Evolutionary conservation across 2,888 invertebrate species (phyloP), one percentile per base, ranked within the genome.

Genomic region (Pollenia amentaria): DNA sequence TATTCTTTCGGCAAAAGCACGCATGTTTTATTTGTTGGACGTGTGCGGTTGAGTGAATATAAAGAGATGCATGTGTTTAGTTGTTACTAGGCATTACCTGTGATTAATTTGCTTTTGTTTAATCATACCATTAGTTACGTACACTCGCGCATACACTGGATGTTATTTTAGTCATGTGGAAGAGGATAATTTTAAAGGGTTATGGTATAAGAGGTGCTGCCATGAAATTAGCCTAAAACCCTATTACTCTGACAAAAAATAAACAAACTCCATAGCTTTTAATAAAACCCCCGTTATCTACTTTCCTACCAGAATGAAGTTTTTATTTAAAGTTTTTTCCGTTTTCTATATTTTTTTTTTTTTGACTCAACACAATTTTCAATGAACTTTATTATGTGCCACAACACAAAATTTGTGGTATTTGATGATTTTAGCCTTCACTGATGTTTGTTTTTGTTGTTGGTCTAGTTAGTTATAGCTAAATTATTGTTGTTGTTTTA

Each of bases 331-430:
- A 29, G n/a, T 46, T 65, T 46, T 10, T 9, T 12, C 21, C 21
- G 3, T 46, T 42, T 29, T 48, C 42, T 14, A 12, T 73, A 29
- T 16, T 12, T n/a, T n/a, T n/a, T n/a, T n/a, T n/a, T n/a, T n/a
- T 18, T 65, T 16, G 2, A 21, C 53, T 29, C 18, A 21, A 44
- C 51, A n/a, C 44, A 51, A 38, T 62, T 75, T 79, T 75, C 38
- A 79, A 76, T 86, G 51, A 76, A 79, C 64, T 70, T 75, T 40
- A 72, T 79, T 79, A 53, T 21, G 70, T 60, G 79, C 83, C 79
- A 76, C 76, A 80, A 46, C 60, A 67, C 67, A 87, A 67, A 80
- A 77, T 83, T 80, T 77, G 83, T 72, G 79, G 70, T 55, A 79
- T 77, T 83, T 76, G 76, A 53, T 85, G 76, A 65, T 73, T 78